Evolutionary conservation across 2,888 invertebrate genomes (phyloP).

Genomic region (Helleia helle): DNA sequence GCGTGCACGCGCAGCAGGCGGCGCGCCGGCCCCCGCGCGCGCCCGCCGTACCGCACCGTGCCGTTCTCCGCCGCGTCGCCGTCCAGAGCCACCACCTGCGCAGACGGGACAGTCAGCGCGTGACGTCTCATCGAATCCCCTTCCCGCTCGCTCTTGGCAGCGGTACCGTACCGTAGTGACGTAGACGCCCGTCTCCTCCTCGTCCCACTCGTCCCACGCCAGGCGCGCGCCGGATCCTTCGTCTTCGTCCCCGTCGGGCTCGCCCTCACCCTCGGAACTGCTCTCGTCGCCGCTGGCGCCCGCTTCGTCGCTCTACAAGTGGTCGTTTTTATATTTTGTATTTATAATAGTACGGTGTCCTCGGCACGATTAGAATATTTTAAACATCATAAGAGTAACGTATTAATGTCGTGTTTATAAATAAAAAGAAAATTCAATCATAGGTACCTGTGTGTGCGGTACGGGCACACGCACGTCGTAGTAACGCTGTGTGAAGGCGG

Average conservation of each 20-base stretch:
- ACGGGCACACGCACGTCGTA: slow-evolving; percentile 88
- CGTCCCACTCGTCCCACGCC: slow-evolving; percentile 35
- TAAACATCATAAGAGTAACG: too few species aligned
- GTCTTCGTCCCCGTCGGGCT: slow-evolving; percentile 24
- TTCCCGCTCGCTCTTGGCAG: slow-evolving; percentile 66
- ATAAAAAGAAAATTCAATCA: too few species aligned
- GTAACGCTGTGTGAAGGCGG: slow-evolving; percentile 86
- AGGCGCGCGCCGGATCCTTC: slow-evolving; percentile 28
- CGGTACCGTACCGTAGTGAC: slow-evolving; percentile 38
- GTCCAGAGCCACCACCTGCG: slow-evolving; percentile 88
- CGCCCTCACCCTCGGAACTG: slow-evolving; percentile 42
- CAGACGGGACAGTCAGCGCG: not conserved
- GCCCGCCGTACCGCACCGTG: slow-evolving; percentile 82
- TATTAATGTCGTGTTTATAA: too few species aligned
- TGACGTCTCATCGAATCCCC: slow-evolving; percentile 79
- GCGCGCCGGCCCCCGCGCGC: slow-evolving; percentile 80
- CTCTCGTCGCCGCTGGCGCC: slow-evolving; percentile 27
- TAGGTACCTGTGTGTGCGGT: slow-evolving; percentile 64
- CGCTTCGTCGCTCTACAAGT: slow-evolving; percentile 27
- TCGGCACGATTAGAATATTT: too few species aligned
- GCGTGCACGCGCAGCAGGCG: slow-evolving; percentile 89
- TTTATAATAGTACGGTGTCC: too few species aligned
- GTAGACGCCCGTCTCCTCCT: slow-evolving; percentile 30
- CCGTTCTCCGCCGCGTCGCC: slow-evolving; percentile 88
- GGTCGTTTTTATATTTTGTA: too few species aligned